Evolutionary conservation across 2,888 invertebrate genomes (phyloP).

Genomic region (Cybosia mesomella): DNA sequence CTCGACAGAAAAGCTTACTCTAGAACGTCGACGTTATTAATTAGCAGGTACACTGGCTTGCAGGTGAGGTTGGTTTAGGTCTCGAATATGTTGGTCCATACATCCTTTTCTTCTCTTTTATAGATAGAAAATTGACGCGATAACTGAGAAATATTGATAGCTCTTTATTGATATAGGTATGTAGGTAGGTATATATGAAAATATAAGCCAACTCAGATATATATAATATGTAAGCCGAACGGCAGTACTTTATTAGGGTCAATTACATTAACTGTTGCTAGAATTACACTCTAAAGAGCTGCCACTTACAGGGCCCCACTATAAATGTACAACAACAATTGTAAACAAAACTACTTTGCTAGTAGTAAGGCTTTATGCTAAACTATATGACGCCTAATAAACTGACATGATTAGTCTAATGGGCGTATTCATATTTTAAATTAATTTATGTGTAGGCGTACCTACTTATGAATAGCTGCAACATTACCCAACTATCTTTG

Average conservation of each 20-base stretch:
- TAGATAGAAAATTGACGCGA: background rate
- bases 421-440: constrained; percentile 4
- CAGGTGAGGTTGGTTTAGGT: too few relatives aligned
- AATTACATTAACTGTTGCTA: constrained; percentile 49
- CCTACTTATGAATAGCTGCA: background rate
- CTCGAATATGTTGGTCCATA: background rate
- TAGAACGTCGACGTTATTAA: too few relatives aligned
- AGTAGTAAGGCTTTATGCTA: constrained; percentile 39
- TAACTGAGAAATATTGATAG: background rate
- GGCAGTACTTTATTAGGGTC: constrained; percentile 40
- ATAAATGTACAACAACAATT: constrained; percentile 56
- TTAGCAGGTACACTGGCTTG: too few relatives aligned
- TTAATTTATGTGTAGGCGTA: background rate
- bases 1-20: too few relatives aligned
- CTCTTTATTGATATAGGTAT: background rate
- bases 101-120: background rate
- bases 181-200: constrained; percentile 9
- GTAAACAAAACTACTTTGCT: constrained; percentile 54
- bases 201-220: constrained; percentile 35
- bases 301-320: constrained; percentile 48
- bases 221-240: constrained; percentile 33
- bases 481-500: background rate
- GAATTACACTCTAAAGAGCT: constrained; percentile 55
- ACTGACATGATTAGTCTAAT: constrained; percentile 25
- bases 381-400: constrained; percentile 41